Evolutionary conservation across 2,888 invertebrate species (phyloP).

Genomic region (Rapana venosa): DNA sequence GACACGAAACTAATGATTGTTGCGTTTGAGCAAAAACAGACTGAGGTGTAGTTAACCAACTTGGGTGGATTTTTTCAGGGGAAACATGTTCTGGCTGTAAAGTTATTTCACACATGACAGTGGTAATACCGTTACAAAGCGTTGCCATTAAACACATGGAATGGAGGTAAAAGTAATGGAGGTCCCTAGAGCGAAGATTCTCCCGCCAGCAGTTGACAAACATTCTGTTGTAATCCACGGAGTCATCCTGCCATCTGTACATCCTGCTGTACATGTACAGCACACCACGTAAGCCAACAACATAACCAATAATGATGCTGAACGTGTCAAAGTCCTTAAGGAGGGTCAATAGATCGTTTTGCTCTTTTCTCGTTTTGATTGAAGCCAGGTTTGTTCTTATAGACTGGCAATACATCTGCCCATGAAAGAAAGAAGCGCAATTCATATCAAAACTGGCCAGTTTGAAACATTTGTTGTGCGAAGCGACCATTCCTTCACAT

Average conservation of each 20-base stretch:
- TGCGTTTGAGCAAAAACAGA: background rate
- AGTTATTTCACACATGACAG: background rate
- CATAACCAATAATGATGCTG: background rate
- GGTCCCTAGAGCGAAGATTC: background rate
- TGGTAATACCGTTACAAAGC: background rate
- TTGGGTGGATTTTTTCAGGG: background rate
- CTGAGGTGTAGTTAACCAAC: background rate
- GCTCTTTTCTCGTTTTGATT: background rate
- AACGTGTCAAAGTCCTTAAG: background rate
- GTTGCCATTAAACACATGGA: background rate
- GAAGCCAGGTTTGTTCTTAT: background rate
- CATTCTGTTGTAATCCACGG: background rate
- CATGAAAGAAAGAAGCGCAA: no score
- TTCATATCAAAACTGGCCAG: background rate
- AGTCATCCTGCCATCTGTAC: background rate
- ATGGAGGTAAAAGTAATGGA: background rate
- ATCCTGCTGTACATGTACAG: background rate
- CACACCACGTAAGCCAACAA: background rate
- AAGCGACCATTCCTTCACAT: constrained; percentile 2
- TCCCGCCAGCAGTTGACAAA: no score
- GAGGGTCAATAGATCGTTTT: background rate
- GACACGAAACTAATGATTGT: background rate
- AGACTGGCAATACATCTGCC: background rate
- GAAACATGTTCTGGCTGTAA: no score
- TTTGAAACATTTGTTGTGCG: constrained; percentile 1